These are phyloP conservation scores for Hemiprocne comata DNA, from an alignment of 2,113 vertebrate species.

Conservation along the genomic window DNA sequence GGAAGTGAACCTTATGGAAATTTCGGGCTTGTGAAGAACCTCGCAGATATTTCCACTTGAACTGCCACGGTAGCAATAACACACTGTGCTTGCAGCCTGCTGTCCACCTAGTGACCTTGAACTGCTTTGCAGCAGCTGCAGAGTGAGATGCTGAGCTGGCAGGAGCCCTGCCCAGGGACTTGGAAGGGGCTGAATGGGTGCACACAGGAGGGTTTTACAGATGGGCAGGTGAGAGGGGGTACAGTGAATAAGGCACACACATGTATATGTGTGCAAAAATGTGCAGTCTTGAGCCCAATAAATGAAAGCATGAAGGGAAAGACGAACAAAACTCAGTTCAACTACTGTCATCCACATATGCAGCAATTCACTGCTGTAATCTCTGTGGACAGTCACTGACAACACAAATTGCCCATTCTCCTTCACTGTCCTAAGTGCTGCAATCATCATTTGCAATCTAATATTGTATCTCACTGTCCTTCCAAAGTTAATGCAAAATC, in stretches of 20 bases:
- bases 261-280: neutral
- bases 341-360: neutral
- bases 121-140: neutral
- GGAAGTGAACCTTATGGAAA: slow-evolving; percentile 60
- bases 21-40: slow-evolving; percentile 46
- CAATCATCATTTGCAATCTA: neutral
- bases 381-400: neutral
- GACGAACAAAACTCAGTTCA: neutral
- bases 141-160: neutral
- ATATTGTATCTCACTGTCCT: neutral
- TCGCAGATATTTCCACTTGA: slow-evolving; percentile 61
- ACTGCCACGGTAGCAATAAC: slow-evolving; percentile 54
- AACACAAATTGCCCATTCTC: neutral
- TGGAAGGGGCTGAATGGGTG: rapidly evolving
- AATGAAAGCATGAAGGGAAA: neutral
- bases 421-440: neutral
- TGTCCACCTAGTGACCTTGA: slow-evolving; percentile 44
- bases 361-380: neutral
- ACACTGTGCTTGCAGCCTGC: neutral
- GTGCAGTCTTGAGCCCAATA: neutral
- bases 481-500: neutral
- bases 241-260: neutral
- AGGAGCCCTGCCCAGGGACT: neutral
- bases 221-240: neutral
- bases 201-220: neutral